Evolutionary conservation across 1,140 invertebrate species (phyloP).

Genomic region (Drosophila obscura): DNA sequence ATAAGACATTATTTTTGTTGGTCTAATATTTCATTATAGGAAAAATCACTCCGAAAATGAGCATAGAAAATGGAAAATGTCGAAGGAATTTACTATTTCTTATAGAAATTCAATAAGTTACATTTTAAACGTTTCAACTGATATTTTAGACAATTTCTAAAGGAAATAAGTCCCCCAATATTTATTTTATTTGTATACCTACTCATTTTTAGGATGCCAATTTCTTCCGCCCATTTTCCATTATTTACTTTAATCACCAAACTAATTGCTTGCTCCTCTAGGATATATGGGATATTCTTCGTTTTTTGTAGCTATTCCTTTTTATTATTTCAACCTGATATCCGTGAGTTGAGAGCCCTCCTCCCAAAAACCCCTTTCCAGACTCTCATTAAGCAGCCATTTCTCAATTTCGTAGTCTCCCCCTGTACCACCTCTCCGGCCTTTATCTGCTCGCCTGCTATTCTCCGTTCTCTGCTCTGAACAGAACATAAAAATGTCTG

Average conservation of each 20-base stretch:
- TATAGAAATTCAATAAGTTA: too few species aligned
- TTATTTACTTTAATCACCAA: conserved; percentile 15
- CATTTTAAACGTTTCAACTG: too few species aligned
- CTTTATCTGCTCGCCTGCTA: too few species aligned
- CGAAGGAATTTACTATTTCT: too few species aligned
- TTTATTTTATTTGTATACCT: too few species aligned
- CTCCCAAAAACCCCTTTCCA: neutral
- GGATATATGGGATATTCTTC: conserved; percentile 1
- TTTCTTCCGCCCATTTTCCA: too few species aligned
- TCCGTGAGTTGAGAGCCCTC: neutral
- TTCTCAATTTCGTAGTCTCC: conserved; percentile 34
- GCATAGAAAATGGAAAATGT: too few species aligned
- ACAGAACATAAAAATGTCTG: conserved; percentile 18
- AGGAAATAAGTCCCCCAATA: too few species aligned
- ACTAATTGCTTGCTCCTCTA: conserved; percentile 23
- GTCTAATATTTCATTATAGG: neutral
- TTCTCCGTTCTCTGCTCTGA: neutral
- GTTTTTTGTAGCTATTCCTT: neutral
- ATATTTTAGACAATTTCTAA: too few species aligned
- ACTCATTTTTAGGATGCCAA: too few species aligned
- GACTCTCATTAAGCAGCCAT: conserved; percentile 57
- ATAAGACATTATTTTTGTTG: neutral
- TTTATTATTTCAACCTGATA: conserved; percentile 47
- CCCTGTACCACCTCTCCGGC: neutral
- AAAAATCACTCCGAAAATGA: too few species aligned